Conservation (phyloP, 2,888 invertebrate genomes). For the Theretra japonica region DNA sequence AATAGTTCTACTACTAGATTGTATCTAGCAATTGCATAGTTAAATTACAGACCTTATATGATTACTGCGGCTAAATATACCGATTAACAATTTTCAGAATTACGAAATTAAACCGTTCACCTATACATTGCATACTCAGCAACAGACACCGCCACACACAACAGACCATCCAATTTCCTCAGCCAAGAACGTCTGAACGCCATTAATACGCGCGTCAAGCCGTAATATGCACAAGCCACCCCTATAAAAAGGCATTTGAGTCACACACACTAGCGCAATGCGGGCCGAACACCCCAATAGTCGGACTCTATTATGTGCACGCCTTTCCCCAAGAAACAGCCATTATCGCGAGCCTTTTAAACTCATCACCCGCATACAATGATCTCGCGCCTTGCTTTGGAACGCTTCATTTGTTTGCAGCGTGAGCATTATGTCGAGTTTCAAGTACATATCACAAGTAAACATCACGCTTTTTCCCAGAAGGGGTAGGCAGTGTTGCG, state of each 20-base stretch:
- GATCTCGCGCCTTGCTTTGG: neutral
- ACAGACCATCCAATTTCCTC: neutral
- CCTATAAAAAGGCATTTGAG: neutral
- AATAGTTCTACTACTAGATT: too few species aligned
- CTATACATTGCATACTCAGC: neutral
- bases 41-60: too few species aligned
- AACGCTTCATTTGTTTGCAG: neutral
- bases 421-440: neutral
- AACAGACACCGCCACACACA: neutral
- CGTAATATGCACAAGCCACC: conserved; percentile 1
- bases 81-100: too few species aligned
- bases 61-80: too few species aligned
- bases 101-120: too few species aligned
- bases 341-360: conserved; percentile 17
- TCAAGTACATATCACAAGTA: too few species aligned
- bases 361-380: conserved; percentile 8
- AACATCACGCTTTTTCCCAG: too few species aligned
- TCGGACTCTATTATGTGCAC: neutral
- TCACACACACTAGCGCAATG: conserved; percentile 17
- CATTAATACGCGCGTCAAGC: neutral
- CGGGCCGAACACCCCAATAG: conserved; percentile 15
- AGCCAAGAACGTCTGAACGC: neutral
- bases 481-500: too few species aligned
- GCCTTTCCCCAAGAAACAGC: conserved; percentile 1
- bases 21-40: too few species aligned